Percentiles rank a stretch among this genome's conserved stretches.
Evolutionary conservation across 2,113 vertebrate genomes (phyloP).

Genomic region (Nanorana parkeri): DNA sequence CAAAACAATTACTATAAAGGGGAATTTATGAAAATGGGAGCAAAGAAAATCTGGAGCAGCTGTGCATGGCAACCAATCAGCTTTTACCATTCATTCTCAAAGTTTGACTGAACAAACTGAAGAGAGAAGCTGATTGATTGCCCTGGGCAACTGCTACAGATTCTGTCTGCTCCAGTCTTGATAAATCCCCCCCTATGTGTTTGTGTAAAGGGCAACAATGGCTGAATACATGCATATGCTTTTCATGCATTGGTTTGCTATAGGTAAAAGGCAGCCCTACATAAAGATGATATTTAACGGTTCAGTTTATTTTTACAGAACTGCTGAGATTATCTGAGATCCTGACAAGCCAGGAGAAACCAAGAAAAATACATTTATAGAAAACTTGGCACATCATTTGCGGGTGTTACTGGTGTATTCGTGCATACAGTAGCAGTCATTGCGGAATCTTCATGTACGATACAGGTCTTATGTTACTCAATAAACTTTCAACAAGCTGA

Average conservation of each 20-base stretch:
- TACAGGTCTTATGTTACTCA: neutral
- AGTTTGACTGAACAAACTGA: too few relatives aligned
- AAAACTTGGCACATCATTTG: slow-evolving; percentile 5
- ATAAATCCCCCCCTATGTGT: too few relatives aligned
- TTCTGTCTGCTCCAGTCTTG: too few relatives aligned
- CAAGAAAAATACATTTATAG: slow-evolving; percentile 14
- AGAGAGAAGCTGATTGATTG: too few relatives aligned
- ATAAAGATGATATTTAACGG: neutral
- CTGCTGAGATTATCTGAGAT: slow-evolving; percentile 20
- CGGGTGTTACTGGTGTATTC: slow-evolving; percentile 1
- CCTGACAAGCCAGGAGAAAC: slow-evolving; percentile 8
- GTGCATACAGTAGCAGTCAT: slow-evolving; percentile 1
- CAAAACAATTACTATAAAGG: too few relatives aligned
- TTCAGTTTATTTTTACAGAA: slow-evolving; percentile 18
- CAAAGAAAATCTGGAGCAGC: too few relatives aligned
- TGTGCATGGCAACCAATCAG: too few relatives aligned
- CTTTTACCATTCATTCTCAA: too few relatives aligned
- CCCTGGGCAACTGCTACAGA: too few relatives aligned
- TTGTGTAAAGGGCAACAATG: too few relatives aligned
- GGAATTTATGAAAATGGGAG: too few relatives aligned
- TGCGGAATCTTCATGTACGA: neutral
- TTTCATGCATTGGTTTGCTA: neutral
- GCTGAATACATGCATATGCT: neutral
- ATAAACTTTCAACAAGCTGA: neutral
- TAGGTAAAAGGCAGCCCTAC: neutral